Percentiles rank a stretch among this genome's conserved stretches.
phyloP scores from a whole-genome alignment of 2,888 invertebrate genomes.

The Drosophila longiperda region DNA sequence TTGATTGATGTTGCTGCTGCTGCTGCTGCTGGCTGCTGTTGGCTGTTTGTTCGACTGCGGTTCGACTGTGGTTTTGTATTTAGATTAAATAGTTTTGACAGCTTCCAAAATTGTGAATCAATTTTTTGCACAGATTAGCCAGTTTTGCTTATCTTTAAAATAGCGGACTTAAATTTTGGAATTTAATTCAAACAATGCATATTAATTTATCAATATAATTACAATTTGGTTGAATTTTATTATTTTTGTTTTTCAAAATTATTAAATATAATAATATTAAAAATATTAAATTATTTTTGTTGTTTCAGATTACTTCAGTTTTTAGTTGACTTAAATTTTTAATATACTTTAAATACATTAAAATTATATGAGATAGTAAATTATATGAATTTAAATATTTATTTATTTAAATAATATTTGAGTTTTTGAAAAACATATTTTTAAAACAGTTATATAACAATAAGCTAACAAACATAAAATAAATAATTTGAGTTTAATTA shows the following conservation, averaged over 20 bases:
- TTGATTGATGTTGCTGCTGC: slow-evolving; percentile 52
- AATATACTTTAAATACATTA: background rate
- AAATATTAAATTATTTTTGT: background rate
- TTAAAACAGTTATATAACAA: background rate
- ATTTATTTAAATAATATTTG: background rate
- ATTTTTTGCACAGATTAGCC: slow-evolving; percentile 30
- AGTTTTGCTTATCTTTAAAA: slow-evolving; percentile 12
- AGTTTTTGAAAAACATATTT: background rate
- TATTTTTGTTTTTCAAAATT: background rate
- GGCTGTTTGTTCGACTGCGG: slow-evolving; percentile 34
- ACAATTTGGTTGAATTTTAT: no score
- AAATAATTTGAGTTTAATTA: background rate
- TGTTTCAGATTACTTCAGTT: background rate
- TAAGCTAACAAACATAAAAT: background rate
- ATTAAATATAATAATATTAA: background rate
- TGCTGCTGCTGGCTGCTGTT: slow-evolving; percentile 22
- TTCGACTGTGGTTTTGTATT: slow-evolving; percentile 60
- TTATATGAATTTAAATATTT: background rate
- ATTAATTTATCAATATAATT: background rate
- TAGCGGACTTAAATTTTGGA: slow-evolving; percentile 15
- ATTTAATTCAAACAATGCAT: background rate
- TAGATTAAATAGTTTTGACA: slow-evolving; percentile 80
- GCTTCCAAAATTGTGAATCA: slow-evolving; percentile 63
- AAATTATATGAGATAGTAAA: background rate
- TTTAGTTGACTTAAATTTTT: background rate